Percentiles rank a stretch among this genome's conserved stretches.
phyloP scores from a whole-genome alignment of 1,140 invertebrate species.

The Semibalanus balanoides region DNA sequence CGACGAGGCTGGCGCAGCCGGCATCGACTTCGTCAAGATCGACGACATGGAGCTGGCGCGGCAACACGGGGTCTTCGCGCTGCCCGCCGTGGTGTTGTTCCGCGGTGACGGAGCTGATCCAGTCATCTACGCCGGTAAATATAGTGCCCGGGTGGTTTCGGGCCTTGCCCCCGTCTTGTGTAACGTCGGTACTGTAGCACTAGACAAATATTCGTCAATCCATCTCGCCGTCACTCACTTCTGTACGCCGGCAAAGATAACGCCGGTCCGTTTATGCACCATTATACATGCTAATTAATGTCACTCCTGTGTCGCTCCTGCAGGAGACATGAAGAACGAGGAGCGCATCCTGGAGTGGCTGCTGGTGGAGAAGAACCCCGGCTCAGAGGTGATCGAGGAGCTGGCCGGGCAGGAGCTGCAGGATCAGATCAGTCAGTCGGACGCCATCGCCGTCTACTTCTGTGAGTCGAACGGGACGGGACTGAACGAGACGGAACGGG shows the following conservation, averaged over 20 bases:
- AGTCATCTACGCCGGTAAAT: slow-evolving; percentile 74
- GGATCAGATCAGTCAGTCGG: slow-evolving; percentile 22
- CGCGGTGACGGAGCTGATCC: slow-evolving; percentile 75
- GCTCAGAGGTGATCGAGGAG: slow-evolving; percentile 30
- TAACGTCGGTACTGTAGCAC: no score
- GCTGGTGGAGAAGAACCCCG: slow-evolving; percentile 30
- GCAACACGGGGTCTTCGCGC: slow-evolving; percentile 28
- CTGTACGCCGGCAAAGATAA: no score
- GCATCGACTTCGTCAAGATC: slow-evolving; percentile 61
- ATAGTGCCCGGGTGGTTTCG: no score
- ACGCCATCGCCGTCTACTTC: slow-evolving; percentile 27
- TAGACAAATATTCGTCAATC: no score
- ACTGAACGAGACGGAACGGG: no score
- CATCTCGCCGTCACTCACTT: no score
- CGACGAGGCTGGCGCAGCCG: slow-evolving; percentile 79
- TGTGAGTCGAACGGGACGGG: no score
- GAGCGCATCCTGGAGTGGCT: slow-evolving; percentile 83
- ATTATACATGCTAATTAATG: no score
- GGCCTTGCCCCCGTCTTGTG: no score
- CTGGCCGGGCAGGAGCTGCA: slow-evolving; percentile 24
- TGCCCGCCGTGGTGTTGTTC: slow-evolving; percentile 36
- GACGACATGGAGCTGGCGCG: slow-evolving; percentile 29
- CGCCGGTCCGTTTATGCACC: no score
- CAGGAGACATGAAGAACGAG: slow-evolving; percentile 74
- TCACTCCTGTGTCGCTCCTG: neutral